Evolutionary conservation across 2,113 vertebrate species (phyloP).

Genomic region (Rostratula benghalensis): DNA sequence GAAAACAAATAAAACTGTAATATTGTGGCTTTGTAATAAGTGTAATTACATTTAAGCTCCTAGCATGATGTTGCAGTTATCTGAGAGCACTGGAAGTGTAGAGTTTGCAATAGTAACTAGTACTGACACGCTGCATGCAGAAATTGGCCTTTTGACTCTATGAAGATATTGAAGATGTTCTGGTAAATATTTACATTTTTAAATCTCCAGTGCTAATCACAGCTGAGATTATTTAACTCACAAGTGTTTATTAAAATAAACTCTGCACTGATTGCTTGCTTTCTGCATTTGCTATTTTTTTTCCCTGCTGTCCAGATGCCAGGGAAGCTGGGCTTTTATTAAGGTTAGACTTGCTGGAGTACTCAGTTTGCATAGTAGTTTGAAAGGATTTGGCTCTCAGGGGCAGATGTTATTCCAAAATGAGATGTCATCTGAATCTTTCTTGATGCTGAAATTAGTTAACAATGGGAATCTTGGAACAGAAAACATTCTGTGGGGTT

Average conservation of each 20-base stretch:
- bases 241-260: conserved; percentile 40
- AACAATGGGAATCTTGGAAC: background rate
- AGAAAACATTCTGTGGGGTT: background rate
- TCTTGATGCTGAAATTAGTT: background rate
- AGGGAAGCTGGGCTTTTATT: background rate
- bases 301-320: background rate
- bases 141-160: conserved; percentile 15
- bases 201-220: conserved; percentile 45
- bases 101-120: background rate
- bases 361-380: fast-evolving
- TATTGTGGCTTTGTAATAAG: background rate
- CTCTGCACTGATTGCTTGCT: background rate
- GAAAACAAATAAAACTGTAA: conserved; percentile 13
- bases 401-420: background rate
- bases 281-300: background rate
- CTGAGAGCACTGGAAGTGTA: background rate
- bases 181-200: conserved; percentile 58
- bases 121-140: background rate
- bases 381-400: background rate
- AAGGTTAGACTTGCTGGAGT: background rate
- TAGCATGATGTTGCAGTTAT: background rate
- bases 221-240: conserved; percentile 14
- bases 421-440: background rate
- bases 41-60: background rate
- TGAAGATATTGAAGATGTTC: conserved; percentile 1